These are phyloP conservation scores for Echinops telfairi DNA, from an alignment of 2,113 vertebrate species.

Conservation along the genomic window DNA sequence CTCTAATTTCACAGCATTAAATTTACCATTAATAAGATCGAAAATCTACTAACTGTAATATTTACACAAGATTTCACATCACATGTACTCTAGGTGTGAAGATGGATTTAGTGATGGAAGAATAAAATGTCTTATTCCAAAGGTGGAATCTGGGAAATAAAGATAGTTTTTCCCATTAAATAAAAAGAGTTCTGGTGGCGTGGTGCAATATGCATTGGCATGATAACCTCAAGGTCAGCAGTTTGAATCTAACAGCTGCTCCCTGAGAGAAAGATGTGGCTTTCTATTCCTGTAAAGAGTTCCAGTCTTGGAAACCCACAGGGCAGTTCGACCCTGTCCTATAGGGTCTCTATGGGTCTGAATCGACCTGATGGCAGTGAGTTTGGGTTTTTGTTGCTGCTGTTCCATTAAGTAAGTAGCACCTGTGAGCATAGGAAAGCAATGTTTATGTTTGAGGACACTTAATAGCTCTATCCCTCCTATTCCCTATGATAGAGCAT, in stretches of 20 bases:
- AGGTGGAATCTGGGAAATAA: slow-evolving; percentile 10
- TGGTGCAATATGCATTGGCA: too few species aligned
- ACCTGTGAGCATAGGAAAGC: background rate
- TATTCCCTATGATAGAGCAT: background rate
- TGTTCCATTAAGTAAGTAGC: background rate
- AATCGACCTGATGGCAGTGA: too few species aligned
- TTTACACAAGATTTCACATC: slow-evolving; percentile 59
- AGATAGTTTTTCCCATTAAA: background rate
- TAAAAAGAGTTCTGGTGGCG: background rate
- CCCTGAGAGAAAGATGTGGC: too few species aligned
- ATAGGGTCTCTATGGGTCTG: too few species aligned
- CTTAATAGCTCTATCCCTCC: background rate
- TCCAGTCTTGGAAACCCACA: too few species aligned
- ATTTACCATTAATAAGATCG: background rate
- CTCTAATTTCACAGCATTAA: background rate
- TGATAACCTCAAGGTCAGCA: too few species aligned
- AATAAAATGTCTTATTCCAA: slow-evolving; percentile 38
- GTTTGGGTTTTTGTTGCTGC: too few species aligned
- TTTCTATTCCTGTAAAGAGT: too few species aligned
- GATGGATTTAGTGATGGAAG: slow-evolving; percentile 13
- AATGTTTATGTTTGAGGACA: background rate
- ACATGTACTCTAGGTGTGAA: slow-evolving; percentile 16
- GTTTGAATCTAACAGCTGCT: too few species aligned
- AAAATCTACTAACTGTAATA: slow-evolving; percentile 29
- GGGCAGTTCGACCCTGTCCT: too few species aligned